Base-by-base conservation (phyloP, 2,888 invertebrate genomes). In the Phorcus lineatus region DNA sequence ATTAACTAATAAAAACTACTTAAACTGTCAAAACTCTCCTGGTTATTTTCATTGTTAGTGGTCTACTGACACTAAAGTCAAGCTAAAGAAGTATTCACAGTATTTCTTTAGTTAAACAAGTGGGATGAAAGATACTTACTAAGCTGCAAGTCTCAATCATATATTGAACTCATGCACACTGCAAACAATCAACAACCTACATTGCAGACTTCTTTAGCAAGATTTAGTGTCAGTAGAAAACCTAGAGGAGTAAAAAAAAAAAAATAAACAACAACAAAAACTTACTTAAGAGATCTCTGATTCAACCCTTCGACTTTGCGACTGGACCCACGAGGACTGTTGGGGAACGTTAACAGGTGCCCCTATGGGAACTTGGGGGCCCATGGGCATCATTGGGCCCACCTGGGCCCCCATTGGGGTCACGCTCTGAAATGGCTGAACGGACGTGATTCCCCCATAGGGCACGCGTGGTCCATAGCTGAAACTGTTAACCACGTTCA, bases 401-500 rank as follows among this genome's bases (percentile, higher is more conserved):
- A 40, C n/a, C 19, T 31, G 36, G 17, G 70, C 17, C 31, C 31
- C 31, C 70, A 70, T 40, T 4, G 70, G 40, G 19, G 31, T 70
- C 70, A 70, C 36, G 70, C 24, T 70, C 40, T 70, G 70, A 70
- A 70, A 70, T 70, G 70, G 70, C 40, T 31, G 28, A 24, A 70
- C 70, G 16, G 70, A 70, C 11, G 70, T 70, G 36, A 70, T 36
- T n/a, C 70, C 70, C 31, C 70, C 70, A 36, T 70, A 70, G 70
- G 28, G 28, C 70, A 70, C 40, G 16, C 70, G 70, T 13, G 16
- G 70, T 36, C 70, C 70, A 16, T n/a, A n/a, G 70, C 70, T 70
- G 70, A 70, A 70, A 70, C 70, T 70, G 70, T 31, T 70, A 70
- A 70, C 70, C 36, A 70, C 70, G 70, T 31, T 70, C 40, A 40